phyloP scores from a whole-genome alignment of 1,140 invertebrate species.

The Calosoma granatense region DNA sequence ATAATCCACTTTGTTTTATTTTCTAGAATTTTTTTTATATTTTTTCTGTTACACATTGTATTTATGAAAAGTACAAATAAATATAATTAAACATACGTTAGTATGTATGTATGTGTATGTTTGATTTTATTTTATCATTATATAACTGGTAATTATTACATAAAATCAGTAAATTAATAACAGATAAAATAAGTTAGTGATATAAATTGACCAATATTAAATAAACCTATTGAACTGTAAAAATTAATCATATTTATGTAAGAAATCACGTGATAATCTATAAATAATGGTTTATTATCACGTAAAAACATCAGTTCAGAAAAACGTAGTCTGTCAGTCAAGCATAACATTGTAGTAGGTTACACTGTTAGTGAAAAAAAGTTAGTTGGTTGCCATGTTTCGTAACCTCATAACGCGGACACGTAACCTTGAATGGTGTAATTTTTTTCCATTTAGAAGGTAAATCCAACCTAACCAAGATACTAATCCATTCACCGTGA shows the following conservation, averaged over 20 bases:
- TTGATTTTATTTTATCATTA: too few species aligned
- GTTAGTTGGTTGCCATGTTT: not conserved
- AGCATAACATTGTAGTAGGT: not conserved
- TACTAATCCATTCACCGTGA: not conserved
- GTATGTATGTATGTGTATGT: too few species aligned
- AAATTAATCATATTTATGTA: not conserved
- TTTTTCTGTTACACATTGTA: too few species aligned
- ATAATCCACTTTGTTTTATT: too few species aligned
- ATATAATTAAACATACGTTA: too few species aligned
- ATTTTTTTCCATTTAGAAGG: constrained; percentile 1
- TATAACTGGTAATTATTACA: too few species aligned
- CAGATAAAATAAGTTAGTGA: too few species aligned
- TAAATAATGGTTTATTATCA: not conserved
- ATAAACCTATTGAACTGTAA: not conserved
- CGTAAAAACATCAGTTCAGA: not conserved
- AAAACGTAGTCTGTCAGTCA: too few species aligned
- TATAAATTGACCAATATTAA: too few species aligned
- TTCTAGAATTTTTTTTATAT: too few species aligned
- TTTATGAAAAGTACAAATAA: too few species aligned
- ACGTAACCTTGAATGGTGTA: not conserved
- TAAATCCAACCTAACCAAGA: constrained; percentile 4
- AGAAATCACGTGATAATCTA: not conserved
- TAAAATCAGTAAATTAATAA: too few species aligned
- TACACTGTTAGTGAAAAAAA: not conserved
- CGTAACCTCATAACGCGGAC: not conserved